Evolutionary conservation across 1,140 invertebrate genomes (phyloP).

Genomic region (Brachystomella parvula): DNA sequence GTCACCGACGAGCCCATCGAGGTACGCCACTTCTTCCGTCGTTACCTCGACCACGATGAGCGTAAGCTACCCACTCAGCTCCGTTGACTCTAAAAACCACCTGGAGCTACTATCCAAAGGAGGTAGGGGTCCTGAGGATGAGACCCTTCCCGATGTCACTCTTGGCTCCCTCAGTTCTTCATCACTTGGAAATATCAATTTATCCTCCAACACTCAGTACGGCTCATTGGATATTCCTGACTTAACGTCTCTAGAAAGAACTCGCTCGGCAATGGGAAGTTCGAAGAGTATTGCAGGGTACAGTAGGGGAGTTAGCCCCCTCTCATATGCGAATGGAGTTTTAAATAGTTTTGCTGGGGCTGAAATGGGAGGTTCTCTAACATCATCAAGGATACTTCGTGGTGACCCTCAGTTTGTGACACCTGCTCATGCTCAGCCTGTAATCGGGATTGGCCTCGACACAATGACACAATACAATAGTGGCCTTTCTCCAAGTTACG

Average conservation of each 20-base stretch:
- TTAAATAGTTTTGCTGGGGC: too few species aligned
- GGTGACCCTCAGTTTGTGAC: not conserved
- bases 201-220: not conserved
- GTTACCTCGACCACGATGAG: slow-evolving; percentile 16
- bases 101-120: not conserved
- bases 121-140: slow-evolving; percentile 10
- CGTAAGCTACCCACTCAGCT: slow-evolving; percentile 17
- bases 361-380: too few species aligned
- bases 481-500: not conserved
- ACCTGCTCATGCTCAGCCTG: not conserved
- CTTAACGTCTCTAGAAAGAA: not conserved
- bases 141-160: slow-evolving; percentile 15
- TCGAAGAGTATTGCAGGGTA: not conserved
- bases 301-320: not conserved
- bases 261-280: not conserved
- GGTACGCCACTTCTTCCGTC: slow-evolving; percentile 8
- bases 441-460: slow-evolving; percentile 19
- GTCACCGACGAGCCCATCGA: slow-evolving; percentile 53
- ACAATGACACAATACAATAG: slow-evolving; percentile 4
- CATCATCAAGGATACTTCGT: too few species aligned
- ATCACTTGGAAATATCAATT: not conserved
- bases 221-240: not conserved
- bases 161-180: not conserved
- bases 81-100: not conserved
- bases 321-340: not conserved